Percentiles rank a stretch among this genome's conserved stretches.
phyloP scores from a whole-genome alignment of 2,797 vertebrate genomes.

The Saxicola maurus region DNA sequence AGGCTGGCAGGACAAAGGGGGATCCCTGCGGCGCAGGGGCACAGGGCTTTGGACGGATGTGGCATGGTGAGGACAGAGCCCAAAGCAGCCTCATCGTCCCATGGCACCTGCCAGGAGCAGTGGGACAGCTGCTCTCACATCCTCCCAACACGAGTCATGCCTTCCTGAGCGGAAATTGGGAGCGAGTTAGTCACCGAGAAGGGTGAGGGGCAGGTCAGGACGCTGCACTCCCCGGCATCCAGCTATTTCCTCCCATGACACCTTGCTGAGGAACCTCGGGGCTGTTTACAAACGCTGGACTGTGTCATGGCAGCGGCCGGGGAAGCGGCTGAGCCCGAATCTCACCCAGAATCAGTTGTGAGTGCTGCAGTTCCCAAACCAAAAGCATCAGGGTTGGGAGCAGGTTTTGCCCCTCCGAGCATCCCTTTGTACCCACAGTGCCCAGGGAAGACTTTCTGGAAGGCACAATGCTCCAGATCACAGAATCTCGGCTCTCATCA shows the following conservation, averaged over 20 bases:
- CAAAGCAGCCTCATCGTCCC: background rate
- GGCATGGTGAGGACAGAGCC: background rate
- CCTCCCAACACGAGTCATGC: background rate
- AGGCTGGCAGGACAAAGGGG: background rate
- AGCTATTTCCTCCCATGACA: constrained; percentile 30
- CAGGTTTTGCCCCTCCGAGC: background rate
- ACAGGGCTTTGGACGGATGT: background rate
- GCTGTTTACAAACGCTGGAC: background rate
- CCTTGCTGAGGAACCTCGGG: background rate
- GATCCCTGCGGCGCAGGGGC: fast-evolving
- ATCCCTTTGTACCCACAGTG: fast-evolving
- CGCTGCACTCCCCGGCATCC: background rate
- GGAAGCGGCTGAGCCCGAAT: background rate
- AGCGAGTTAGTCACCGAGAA: background rate
- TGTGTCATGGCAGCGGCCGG: fast-evolving
- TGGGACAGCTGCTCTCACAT: background rate
- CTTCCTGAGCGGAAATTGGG: constrained; percentile 34
- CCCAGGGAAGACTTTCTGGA: background rate
- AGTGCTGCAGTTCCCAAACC: background rate
- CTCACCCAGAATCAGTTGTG: background rate
- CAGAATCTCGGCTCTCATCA: fast-evolving
- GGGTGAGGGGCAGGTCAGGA: constrained; percentile 35
- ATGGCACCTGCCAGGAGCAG: background rate
- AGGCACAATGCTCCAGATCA: fast-evolving
- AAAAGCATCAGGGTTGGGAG: background rate